Conservation (phyloP, 2,888 invertebrate species). For the Timema cristinae region DNA sequence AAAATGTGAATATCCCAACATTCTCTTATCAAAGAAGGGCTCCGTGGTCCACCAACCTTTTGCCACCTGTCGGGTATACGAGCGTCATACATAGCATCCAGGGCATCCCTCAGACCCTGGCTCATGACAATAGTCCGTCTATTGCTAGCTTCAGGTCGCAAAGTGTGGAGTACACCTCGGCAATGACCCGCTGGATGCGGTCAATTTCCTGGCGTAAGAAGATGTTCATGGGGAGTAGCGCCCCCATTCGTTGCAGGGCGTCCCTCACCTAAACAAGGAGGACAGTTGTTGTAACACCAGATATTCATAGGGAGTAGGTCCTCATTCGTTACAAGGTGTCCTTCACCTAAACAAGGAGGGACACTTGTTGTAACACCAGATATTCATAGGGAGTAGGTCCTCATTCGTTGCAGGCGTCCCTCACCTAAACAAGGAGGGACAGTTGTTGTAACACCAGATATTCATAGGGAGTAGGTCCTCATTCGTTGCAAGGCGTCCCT, state of each 20-base stretch:
- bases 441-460: slow-evolving; percentile 53
- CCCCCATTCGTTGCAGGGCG: slow-evolving; percentile 85
- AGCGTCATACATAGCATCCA: slow-evolving; percentile 97
- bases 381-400: too few relatives aligned
- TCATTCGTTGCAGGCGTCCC: neutral
- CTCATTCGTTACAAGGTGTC: too few relatives aligned
- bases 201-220: slow-evolving; percentile 73
- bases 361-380: too few relatives aligned
- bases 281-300: too few relatives aligned
- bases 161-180: slow-evolving; percentile 70
- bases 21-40: neutral
- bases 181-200: slow-evolving; percentile 82
- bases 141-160: slow-evolving; percentile 90
- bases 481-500: slow-evolving; percentile 83
- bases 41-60: slow-evolving; percentile 55
- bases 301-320: too few relatives aligned
- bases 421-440: neutral
- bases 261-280: slow-evolving; percentile 60
- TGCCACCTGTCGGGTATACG: slow-evolving; percentile 89
- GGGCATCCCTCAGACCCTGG: slow-evolving; percentile 76
- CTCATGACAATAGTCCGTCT: slow-evolving; percentile 97
- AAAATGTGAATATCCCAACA: neutral
- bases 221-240: slow-evolving; percentile 92
- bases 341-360: too few relatives aligned
- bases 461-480: slow-evolving; percentile 92